phyloP scores from a whole-genome alignment of 2,888 invertebrate genomes.

The Opisthograptis luteolata region DNA sequence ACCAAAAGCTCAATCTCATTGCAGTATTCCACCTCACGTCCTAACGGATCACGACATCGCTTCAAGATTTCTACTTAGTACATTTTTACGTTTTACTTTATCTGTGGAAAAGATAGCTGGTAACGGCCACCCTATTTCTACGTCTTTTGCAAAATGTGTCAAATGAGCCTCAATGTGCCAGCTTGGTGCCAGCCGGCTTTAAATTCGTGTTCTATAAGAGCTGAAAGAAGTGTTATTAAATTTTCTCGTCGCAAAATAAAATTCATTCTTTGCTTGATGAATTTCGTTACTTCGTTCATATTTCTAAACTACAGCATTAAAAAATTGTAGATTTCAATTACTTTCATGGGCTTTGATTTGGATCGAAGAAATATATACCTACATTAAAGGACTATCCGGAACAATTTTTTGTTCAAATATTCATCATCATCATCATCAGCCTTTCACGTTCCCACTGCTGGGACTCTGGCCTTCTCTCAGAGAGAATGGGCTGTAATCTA shows the following conservation, averaged over 20 bases:
- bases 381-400: too few relatives aligned
- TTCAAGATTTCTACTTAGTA: too few relatives aligned
- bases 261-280: constrained; percentile 18
- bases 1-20: too few relatives aligned
- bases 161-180: constrained; percentile 20
- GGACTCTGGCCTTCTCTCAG: too few relatives aligned
- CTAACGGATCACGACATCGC: too few relatives aligned
- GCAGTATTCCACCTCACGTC: too few relatives aligned
- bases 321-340: not conserved
- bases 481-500: too few relatives aligned
- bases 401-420: too few relatives aligned
- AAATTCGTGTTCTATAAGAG: constrained; percentile 29
- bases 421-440: too few relatives aligned
- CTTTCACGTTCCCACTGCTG: too few relatives aligned
- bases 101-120: not conserved
- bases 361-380: too few relatives aligned
- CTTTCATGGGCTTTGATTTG: not conserved
- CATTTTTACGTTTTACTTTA: too few relatives aligned
- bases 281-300: not conserved
- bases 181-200: constrained; percentile 15
- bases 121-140: constrained; percentile 4
- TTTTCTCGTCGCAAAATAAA: constrained; percentile 29
- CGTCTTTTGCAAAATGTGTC: constrained; percentile 12
- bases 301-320: constrained; percentile 2
- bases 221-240: constrained; percentile 30